phyloP scores from a whole-genome alignment of 2,797 vertebrate species.

The Coluber constrictor region DNA sequence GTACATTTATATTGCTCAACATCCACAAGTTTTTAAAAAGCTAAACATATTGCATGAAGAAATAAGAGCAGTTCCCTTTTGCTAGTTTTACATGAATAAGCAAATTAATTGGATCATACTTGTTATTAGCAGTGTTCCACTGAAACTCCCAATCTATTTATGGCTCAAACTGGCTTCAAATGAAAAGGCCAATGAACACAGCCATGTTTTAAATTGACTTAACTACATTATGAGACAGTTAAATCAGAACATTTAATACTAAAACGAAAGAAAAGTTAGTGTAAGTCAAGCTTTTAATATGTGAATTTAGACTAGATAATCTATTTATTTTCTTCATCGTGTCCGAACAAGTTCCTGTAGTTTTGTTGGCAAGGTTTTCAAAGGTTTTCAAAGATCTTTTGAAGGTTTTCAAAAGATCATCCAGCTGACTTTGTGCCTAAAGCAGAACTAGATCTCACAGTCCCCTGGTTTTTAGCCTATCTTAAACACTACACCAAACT shows the following conservation, averaged over 20 bases:
- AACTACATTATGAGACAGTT: neutral
- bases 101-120: neutral
- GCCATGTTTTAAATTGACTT: neutral
- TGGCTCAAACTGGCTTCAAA: neutral
- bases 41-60: slow-evolving; percentile 22
- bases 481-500: neutral
- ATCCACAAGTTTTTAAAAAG: neutral
- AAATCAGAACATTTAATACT: neutral
- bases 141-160: neutral
- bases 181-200: neutral
- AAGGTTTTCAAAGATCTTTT: neutral
- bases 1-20: slow-evolving; percentile 18
- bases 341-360: neutral
- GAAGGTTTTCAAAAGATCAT: neutral
- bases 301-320: neutral
- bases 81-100: slow-evolving; percentile 9
- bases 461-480: neutral
- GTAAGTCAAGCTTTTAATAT: neutral
- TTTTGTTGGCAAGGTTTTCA: neutral
- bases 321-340: neutral
- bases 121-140: neutral
- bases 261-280: neutral
- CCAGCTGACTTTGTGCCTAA: neutral
- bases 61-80: neutral
- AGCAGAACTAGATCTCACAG: neutral